phyloP scores from a whole-genome alignment of 1,140 invertebrate genomes.

The Hydropsyche tenuis region DNA sequence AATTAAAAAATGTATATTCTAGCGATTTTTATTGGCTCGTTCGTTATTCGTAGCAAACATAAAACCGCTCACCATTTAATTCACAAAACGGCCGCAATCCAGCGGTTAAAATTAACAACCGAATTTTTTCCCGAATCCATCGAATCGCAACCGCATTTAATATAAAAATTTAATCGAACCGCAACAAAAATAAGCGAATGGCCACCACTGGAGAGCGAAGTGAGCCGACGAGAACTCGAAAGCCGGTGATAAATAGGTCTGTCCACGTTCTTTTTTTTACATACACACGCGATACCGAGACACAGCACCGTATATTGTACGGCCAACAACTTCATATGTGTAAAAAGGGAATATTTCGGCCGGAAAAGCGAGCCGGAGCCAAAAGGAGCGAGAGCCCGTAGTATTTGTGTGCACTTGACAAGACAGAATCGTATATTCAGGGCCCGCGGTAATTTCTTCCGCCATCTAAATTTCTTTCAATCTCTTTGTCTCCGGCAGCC shows the following conservation, averaged over 20 bases:
- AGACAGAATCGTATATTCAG: conserved; percentile 30
- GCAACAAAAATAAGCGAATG: neutral
- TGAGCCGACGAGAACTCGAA: conserved; percentile 14
- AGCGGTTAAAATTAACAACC: too few species aligned
- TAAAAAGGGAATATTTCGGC: conserved; percentile 36
- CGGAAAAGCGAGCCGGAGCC: conserved; percentile 1
- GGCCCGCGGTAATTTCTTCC: conserved; percentile 39
- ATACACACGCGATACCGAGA: conserved; percentile 27
- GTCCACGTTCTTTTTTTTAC: conserved; percentile 31
- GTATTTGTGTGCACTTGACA: conserved; percentile 39
- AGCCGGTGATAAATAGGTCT: conserved; percentile 38
- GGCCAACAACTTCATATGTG: conserved; percentile 39
- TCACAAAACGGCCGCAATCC: too few species aligned
- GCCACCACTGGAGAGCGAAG: conserved; percentile 24
- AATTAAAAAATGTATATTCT: too few species aligned
- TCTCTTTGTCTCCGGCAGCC: conserved; percentile 36
- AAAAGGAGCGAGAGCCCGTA: conserved; percentile 20
- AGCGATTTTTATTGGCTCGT: too few species aligned
- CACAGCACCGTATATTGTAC: conserved; percentile 5
- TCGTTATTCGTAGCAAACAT: too few species aligned
- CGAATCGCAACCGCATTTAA: too few species aligned
- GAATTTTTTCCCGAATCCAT: too few species aligned
- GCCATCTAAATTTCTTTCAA: conserved; percentile 44
- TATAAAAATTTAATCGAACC: too few species aligned
- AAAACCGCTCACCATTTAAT: too few species aligned